Base-by-base conservation (phyloP, 2,797 vertebrate species). In the Anabacerthia variegaticeps region DNA sequence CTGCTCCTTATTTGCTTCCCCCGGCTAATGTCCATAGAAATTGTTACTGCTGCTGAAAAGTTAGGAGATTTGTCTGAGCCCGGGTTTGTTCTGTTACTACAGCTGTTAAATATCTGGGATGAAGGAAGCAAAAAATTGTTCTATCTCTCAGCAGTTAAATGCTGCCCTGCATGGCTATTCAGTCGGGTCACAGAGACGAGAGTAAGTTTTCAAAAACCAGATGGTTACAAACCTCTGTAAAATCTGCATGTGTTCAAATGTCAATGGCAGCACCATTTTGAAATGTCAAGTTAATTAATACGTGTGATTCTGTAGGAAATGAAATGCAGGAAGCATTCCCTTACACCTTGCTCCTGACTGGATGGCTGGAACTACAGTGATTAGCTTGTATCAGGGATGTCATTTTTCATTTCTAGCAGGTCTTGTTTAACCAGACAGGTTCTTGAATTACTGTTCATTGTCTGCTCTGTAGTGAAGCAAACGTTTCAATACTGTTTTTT, bases 391-490 rank as follows among this genome's bases (percentile, higher is more conserved):
- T 72, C 58, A 22, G 39, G 61, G 72, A 93, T 84, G 92, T 92
- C 41, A 96, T 93, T 94, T 96, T 93, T 96, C 91, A 95, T 93
- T 96, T 92, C 85, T 73, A 85, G 82, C 87, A 93, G 76, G 63
- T 52, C 77, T 82, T 83, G 26, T 93, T 92, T 76, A 79, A 82
- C 41, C 91, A 84, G 83, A 72, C 82, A 85, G 91, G 37, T 80
- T 82, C 93, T 85, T 88, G 87, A 96, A 96, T 96, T 92, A 28
- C 92, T 58, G 52, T 43, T 95, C 91, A n/a, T 76, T 84, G 66
- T 92, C 82, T 56, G 78, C 86, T 93, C 56, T 66, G 92, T 27
- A 37, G 86, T 13, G 69, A 88, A 92, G 92, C 81, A 93, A 93
- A 55, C 26, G 39, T 89, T 79, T 92, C 39, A 34, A 2, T 20